Base-by-base conservation (phyloP, 2,888 invertebrate genomes). In the Chaitophorus viminalis region DNA sequence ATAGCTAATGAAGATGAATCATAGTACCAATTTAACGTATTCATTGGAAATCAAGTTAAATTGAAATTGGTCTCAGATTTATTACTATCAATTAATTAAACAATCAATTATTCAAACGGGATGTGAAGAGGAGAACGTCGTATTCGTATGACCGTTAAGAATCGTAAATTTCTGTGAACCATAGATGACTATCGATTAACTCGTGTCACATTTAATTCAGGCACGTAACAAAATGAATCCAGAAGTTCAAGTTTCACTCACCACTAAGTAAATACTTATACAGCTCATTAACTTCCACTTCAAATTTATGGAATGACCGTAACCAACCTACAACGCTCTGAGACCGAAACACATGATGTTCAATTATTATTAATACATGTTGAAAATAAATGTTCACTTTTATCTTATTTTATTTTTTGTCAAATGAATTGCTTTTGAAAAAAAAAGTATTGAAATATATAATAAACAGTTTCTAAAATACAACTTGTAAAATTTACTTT, bases 161-260 rank as follows among this genome's bases (percentile, higher is more conserved):
- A 31, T 70, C 70, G 70, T 29, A 70, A 6, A 31, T 70, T 29
- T 70, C 70, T 31, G 29, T 31, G 29, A 11, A 60, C 14, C 60
- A 60, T 70, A 29, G 70, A 25, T 25, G n/a, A 14, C 9, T 29
- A 65, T 79, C 79, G 39, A 65, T 79, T 39, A n/a, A 52, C n/a
- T 68, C 18, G 36, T 36, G 39, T 39, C 36, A 52, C 77, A 65
- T 39, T 39, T 29, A 39, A 79, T n/a, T 25, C 11, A 60, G 36
- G 60, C 65, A n/a, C n/a, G 60, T n/a, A 33, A 60, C 36, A 65
- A 79, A 79, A 79, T 65, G 60, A n/a, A 79, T 79, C 17, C 36
- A 31, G 70, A 31, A 31, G 21, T n/a, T 9, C 29, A n/a, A 65
- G 1, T 65, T 65, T 65, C 65, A 65, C 25, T n/a, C n/a, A n/a